These are phyloP conservation scores for Saccostrea glomerata DNA, from an alignment of 1,140 invertebrate species.

Conservation along the genomic window DNA sequence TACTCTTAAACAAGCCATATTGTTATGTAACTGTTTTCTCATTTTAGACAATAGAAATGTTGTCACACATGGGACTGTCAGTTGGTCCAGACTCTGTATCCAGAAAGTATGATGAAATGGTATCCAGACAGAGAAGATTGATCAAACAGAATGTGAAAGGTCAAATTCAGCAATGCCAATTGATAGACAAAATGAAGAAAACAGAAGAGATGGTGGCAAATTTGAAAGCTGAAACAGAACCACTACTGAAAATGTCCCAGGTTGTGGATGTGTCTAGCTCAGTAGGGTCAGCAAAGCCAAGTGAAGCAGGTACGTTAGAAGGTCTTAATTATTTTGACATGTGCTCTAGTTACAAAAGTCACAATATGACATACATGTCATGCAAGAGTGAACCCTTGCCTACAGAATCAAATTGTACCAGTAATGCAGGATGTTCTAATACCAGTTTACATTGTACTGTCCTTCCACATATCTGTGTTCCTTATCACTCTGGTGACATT, in stretches of 20 bases:
- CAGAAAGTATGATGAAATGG: not conserved
- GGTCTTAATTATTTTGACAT: not conserved
- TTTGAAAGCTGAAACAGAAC: not conserved
- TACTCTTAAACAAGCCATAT: too few species aligned
- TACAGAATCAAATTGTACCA: constrained; percentile 4
- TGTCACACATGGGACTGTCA: not conserved
- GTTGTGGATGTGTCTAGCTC: not conserved
- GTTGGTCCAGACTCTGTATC: constrained; percentile 7
- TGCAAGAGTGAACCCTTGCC: not conserved
- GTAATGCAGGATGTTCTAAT: not conserved
- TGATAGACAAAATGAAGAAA: not conserved
- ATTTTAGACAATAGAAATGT: not conserved
- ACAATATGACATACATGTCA: not conserved
- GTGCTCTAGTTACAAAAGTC: not conserved
- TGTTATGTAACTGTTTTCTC: too few species aligned
- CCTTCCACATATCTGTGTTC: not conserved
- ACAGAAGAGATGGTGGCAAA: not conserved
- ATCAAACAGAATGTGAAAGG: not conserved
- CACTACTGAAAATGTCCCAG: not conserved
- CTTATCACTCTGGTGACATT: not conserved
- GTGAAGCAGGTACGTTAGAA: not conserved
- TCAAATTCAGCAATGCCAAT: not conserved
- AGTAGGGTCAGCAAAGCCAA: not conserved
- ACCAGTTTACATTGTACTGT: not conserved
- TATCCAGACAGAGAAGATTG: not conserved